Evolutionary conservation across 2,797 vertebrate species (phyloP).

Genomic region (Pristis pectinata): DNA sequence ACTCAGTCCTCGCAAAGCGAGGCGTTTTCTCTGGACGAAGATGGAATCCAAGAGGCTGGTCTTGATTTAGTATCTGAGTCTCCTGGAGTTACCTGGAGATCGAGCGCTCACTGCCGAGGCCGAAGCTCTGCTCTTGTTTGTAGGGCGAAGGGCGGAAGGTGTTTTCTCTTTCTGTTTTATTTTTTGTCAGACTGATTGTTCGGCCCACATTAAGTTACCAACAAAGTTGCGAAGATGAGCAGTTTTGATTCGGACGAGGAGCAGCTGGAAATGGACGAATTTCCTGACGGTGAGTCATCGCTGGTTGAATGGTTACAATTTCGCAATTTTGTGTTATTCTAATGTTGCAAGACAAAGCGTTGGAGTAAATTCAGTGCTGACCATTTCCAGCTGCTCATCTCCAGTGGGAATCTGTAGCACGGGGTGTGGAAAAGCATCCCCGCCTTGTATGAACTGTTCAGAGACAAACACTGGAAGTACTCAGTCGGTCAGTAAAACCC

Average conservation of each 20-base stretch:
- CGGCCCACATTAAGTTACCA: no score
- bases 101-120: background rate
- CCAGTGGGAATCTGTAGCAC: background rate
- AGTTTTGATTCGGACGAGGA: slow-evolving; percentile 18
- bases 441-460: background rate
- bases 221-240: background rate
- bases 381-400: background rate
- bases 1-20: background rate
- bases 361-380: background rate
- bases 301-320: background rate
- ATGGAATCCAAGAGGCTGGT: background rate
- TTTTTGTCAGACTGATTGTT: no score
- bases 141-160: background rate
- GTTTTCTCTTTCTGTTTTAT: no score
- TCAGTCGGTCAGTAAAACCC: no score
- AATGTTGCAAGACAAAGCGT: background rate
- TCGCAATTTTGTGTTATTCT: background rate
- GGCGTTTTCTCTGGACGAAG: background rate
- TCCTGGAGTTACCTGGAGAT: background rate
- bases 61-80: background rate
- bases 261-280: slow-evolving; percentile 27
- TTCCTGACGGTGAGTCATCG: slow-evolving; percentile 5
- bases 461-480: no score
- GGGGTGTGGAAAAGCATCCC: background rate
- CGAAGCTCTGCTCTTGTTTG: background rate